Conservation (phyloP, 2,888 invertebrate genomes). For the Polylopha cassiicola region DNA sequence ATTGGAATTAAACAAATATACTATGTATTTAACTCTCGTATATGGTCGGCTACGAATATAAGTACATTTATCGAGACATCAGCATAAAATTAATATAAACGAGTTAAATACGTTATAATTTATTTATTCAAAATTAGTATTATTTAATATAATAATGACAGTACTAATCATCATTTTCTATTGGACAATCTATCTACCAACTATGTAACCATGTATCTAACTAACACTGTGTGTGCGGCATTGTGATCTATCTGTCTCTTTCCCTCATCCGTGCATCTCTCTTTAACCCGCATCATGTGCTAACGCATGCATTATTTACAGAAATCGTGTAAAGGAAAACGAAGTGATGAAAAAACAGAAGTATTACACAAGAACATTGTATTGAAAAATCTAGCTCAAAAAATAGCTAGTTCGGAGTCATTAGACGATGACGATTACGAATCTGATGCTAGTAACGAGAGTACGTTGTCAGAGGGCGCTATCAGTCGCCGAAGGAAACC, state of each 20-base stretch:
- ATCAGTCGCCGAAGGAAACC: conserved; percentile 50
- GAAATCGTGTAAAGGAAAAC: conserved; percentile 59
- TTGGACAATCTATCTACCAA: too few species aligned
- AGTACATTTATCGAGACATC: too few species aligned
- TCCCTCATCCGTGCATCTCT: conserved; percentile 32
- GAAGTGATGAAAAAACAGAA: conserved; percentile 53
- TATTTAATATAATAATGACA: too few species aligned
- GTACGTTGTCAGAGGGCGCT: conserved; percentile 66
- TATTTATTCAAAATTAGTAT: too few species aligned
- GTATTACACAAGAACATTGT: conserved; percentile 67
- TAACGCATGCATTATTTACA: conserved; percentile 53
- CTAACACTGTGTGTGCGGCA: conserved; percentile 13
- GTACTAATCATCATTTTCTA: too few species aligned
- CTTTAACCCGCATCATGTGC: conserved; percentile 28
- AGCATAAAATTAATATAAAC: too few species aligned
- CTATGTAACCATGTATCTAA: too few species aligned
- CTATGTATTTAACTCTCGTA: too few species aligned
- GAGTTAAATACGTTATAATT: too few species aligned
- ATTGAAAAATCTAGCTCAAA: conserved; percentile 63
- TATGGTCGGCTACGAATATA: too few species aligned
- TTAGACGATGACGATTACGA: conserved; percentile 57
- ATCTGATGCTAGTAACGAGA: conserved; percentile 65
- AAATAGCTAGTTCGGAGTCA: conserved; percentile 63
- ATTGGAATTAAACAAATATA: too few species aligned
- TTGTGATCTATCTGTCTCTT: conserved; percentile 30